Base-by-base conservation (phyloP, 2,797 vertebrate genomes). In the Todus mexicanus region DNA sequence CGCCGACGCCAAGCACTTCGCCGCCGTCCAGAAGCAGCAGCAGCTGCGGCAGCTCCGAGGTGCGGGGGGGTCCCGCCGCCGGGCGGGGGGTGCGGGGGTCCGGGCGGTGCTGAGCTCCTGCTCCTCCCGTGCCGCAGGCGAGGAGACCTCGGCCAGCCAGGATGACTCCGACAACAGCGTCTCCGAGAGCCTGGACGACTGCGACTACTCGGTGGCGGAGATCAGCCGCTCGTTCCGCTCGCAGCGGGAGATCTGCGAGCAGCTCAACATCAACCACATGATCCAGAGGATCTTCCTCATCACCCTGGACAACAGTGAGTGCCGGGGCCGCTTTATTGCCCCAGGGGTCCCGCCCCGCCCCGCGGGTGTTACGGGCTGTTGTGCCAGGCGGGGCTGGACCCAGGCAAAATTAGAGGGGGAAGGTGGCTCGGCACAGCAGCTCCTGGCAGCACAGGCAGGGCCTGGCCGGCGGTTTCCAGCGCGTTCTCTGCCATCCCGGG, bases 251-350 rank as follows among this genome's bases (percentile, higher is more conserved):
- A 98, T 99, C 76, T 99, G 99, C 56, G 99, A 99, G 92, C 99
- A 99, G 96, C 99, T 99, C 97, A 99, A 99, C 95, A 98, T 99
- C 98, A 99, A 99, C 98, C 99, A 99, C 98, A 99, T 99, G 99
- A 99, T 99, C 96, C 99, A 99, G 96, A 98, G 99, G 89, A 99
- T 99, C 96, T 99, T 99, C 92, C 99, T 99, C 76, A 99, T 99
- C 96, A 99, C 99, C 22, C 96, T 99, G 60, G 99, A 99, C 95
- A 99, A 99, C 98, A 99, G 99, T 99, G 95, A 99, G 99, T 97
- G 7, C 23, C 6, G 26, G 33, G 17, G 25, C 6, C 21, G 7
- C 10, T 13, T 9, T 33, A 3, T 9, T 7, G 15, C 33, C 15
- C 22, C 16, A 9, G 40, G 40, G 40, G 20, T 26, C 23, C 7